Conservation (phyloP, 2,113 vertebrate genomes). For the Calyptommatus sinebrachiatus region DNA sequence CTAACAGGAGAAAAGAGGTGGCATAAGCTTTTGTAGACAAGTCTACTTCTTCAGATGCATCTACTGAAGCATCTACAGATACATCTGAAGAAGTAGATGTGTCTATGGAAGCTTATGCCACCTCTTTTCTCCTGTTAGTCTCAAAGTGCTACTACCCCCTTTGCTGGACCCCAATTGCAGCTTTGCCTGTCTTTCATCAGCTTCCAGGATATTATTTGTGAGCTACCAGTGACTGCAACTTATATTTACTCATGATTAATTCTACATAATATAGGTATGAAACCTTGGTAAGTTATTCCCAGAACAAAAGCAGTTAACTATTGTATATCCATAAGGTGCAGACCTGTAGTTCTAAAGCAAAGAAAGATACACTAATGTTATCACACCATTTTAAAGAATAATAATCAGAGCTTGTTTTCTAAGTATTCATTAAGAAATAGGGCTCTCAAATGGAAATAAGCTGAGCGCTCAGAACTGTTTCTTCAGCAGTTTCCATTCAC, state of each 20-base stretch:
- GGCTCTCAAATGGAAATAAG: conserved; percentile 47
- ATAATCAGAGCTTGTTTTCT: conserved; percentile 43
- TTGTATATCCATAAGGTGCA: conserved; percentile 16
- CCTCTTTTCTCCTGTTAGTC: too few relatives aligned
- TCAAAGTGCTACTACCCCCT: too few relatives aligned
- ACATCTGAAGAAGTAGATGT: too few relatives aligned
- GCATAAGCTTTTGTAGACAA: too few relatives aligned
- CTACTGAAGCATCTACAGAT: too few relatives aligned
- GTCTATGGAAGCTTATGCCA: too few relatives aligned
- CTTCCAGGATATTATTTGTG: too few relatives aligned
- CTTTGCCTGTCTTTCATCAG: too few relatives aligned
- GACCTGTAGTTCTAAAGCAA: conserved; percentile 14
- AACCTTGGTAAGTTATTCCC: conserved; percentile 10
- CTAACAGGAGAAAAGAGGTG: too few relatives aligned
- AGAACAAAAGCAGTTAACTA: background rate
- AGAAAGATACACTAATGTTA: conserved; percentile 41
- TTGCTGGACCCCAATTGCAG: too few relatives aligned
- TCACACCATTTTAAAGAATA: conserved; percentile 46
- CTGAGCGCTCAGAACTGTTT: conserved; percentile 52
- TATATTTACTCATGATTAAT: background rate
- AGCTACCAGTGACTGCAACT: background rate
- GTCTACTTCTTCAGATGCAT: too few relatives aligned
- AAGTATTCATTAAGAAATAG: conserved; percentile 56
- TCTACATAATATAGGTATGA: background rate
- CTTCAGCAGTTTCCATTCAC: conserved; percentile 57